Evolutionary conservation across 2,888 invertebrate species (phyloP), one percentile per base, ranked within the genome.

Genomic region (Steromphala cineraria): DNA sequence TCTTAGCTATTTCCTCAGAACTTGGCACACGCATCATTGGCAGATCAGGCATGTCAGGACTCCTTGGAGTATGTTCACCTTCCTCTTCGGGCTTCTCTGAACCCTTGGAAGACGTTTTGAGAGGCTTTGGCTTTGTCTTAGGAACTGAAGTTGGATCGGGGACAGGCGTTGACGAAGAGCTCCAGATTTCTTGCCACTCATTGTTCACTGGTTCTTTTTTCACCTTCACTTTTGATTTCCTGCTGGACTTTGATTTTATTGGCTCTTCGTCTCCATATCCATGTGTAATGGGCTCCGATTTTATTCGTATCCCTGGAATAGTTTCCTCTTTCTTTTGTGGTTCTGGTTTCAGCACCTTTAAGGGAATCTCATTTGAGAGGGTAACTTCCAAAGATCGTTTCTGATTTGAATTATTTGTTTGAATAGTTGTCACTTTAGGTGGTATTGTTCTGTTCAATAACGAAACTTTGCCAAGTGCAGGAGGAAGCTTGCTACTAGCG

Each of bases 261-360:
- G 71, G 31, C n/a, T 67, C 40, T 36, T 80, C 80, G 53, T 80
- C 80, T 8, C 80, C 80, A 21, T 80, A 80, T n/a, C 80, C 80
- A 28, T 53, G 40, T 7, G 80, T 80, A n/a, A 62, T 19, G 7
- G 80, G 80, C 36, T 80, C 80, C 1, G 75, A 21, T 53, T 80
- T 80, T 15, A 80, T 76, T 13, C 53, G 28, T 31, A 80, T 53
- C 17, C 76, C 53, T 19, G 56, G 77, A 31, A 55, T 55, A 36
- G 17, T 31, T 56, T 55, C 55, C 19, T 53, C 56, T 7, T 55
- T 21, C 19, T 53, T 77, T 21, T 56, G 36, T 36, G 53, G 21
- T 28, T 36, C 13, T 55, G 36, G 28, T 13, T 31, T 77, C 3
- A 55, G 8, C 21, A 17, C 24, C 17, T 75, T 53, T 8, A 17